Evolutionary conservation across 2,113 vertebrate genomes (phyloP).

Genomic region (Dasyurus viverrinus): DNA sequence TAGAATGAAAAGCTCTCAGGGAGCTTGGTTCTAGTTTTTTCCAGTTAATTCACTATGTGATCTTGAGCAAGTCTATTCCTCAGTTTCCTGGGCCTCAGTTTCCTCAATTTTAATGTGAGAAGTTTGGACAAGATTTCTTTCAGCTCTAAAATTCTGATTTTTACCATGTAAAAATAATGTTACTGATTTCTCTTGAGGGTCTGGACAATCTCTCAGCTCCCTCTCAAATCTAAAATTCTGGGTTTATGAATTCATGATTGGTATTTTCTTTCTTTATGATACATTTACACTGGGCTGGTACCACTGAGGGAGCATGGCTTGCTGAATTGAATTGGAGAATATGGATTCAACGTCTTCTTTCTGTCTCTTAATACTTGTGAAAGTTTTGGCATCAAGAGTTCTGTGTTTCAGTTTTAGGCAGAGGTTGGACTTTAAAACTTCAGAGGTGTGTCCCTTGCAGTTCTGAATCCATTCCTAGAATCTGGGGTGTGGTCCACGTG

Average conservation of each 20-base stretch:
- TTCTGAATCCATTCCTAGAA: not conserved
- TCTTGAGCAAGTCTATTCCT: not conserved
- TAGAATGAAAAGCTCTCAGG: not conserved
- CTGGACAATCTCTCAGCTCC: not conserved
- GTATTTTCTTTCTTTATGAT: not conserved
- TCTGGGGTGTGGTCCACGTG: not conserved
- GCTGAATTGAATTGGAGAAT: not conserved
- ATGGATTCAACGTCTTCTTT: not conserved
- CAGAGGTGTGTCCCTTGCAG: not conserved
- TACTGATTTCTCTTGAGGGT: not conserved
- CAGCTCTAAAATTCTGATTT: not conserved
- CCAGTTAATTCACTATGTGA: not conserved
- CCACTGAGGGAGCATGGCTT: not conserved
- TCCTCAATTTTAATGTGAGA: not conserved
- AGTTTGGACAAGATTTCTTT: not conserved
- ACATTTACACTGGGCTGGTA: not conserved
- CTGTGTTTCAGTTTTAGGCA: not conserved
- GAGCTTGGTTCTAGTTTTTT: not conserved
- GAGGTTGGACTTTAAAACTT: not conserved
- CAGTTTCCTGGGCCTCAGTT: not conserved
- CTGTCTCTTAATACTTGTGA: not conserved
- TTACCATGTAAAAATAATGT: not conserved
- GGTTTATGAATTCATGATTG: not conserved
- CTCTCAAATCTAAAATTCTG: not conserved
- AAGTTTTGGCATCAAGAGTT: not conserved